phyloP scores from a whole-genome alignment of 2,888 invertebrate species.

The Timandra comae region DNA sequence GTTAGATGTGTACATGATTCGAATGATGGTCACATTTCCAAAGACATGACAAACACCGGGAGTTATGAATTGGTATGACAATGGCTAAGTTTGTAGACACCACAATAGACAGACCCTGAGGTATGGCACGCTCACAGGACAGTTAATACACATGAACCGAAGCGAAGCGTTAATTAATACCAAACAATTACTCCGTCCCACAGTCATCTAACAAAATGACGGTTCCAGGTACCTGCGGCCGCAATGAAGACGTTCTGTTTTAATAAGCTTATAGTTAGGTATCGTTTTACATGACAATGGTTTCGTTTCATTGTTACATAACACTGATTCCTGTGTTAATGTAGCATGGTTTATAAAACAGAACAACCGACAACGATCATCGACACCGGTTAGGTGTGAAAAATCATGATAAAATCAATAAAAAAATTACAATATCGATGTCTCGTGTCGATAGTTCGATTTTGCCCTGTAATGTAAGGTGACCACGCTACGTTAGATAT shows the following conservation, averaged over 20 bases:
- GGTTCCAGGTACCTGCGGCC: conserved; percentile 14
- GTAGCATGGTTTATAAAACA: too few species aligned
- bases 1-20: too few species aligned
- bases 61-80: conserved; percentile 7
- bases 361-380: too few species aligned
- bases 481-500: too few species aligned
- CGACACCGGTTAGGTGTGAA: too few species aligned
- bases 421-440: too few species aligned
- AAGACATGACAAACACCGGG: too few species aligned
- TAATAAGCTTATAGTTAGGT: neutral
- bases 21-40: too few species aligned
- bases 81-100: conserved; percentile 13
- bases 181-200: conserved; percentile 37
- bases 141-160: conserved; percentile 49
- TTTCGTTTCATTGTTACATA: neutral
- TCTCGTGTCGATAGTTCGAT: too few species aligned
- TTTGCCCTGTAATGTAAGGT: too few species aligned
- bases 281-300: neutral
- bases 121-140: conserved; percentile 52
- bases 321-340: conserved; percentile 16
- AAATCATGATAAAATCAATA: too few species aligned
- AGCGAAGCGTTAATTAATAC: conserved; percentile 53
- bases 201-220: conserved; percentile 17
- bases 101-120: conserved; percentile 15
- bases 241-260: conserved; percentile 15